Base-by-base conservation (phyloP, 2,797 vertebrate genomes). In the Fundulus diaphanus region DNA sequence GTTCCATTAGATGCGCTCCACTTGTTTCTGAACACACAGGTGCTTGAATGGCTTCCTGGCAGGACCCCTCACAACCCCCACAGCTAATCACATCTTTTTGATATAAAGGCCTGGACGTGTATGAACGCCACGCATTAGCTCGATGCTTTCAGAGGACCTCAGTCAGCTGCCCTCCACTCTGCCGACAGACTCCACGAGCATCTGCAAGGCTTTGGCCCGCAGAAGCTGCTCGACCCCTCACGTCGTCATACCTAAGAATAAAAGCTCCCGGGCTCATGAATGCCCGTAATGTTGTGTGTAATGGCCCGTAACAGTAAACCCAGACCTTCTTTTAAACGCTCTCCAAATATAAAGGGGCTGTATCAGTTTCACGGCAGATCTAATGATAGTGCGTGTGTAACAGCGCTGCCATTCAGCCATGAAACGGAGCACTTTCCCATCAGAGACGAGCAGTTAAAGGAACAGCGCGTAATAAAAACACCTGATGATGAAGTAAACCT, bases 171-270 rank as follows among this genome's bases (percentile, higher is more conserved):
- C 11, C 46, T 5, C 15, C n/a, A 22, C 44, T 24, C 68, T 31
- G 5, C 65, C 13, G 3, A 24, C 11, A 37, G 49, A n/a, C 13
- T 37, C 27, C 24, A 37, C 42, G 24, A 27, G 46, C 74, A 72
- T 29, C 49, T 12, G 1, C 5, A 46, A 59, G 70, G 51, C 67
- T 57, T 22, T n/a, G n/a, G 7, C 59, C 46, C 46, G 16, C 24
- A 57, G 66, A 70, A 18, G 68, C 5, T 68, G 44, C 69, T 49
- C 72, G 37, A 70, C 76, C 81, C 80, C 56, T 83, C 74, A 61
- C 27, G 68, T 78, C 85, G 74, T 69, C 78, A 33, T 3, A 27
- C 77, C 84, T 89, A 90, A 89, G 82, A 73, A 88, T 92, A 93
- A 76, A 71, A 40, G 1, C 74, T 66, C 74, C 70, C 52, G 27